A percentile compares a stretch with the other conserved stretches of the same genome.
Evolutionary conservation across 2,113 vertebrate genomes (phyloP).

Genomic region (Toxotes chatareus): DNA sequence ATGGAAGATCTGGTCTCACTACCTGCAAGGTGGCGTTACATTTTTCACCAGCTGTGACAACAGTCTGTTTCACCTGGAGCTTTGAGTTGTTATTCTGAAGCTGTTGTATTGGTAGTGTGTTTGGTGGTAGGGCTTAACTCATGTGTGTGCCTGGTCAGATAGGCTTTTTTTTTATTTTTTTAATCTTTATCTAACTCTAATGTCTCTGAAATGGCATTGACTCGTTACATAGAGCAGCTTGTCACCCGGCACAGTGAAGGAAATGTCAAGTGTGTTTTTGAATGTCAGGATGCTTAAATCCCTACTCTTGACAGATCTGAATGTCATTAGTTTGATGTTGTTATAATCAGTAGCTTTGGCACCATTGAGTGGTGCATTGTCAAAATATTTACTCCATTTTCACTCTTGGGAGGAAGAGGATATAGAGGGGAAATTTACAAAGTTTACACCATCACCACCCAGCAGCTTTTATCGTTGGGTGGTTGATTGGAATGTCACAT

Average conservation of each 20-base stretch:
- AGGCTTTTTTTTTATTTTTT: conserved; percentile 22
- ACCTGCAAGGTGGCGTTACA: neutral
- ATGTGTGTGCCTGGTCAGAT: conserved; percentile 12
- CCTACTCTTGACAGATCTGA: conserved; percentile 25
- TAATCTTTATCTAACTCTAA: conserved; percentile 14
- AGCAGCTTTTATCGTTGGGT: conserved; percentile 39
- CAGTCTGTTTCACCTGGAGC: neutral
- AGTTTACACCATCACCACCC: conserved; percentile 28
- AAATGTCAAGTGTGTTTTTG: conserved; percentile 62
- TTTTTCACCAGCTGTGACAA: neutral
- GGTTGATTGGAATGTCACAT: conserved; percentile 63
- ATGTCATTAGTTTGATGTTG: conserved; percentile 31
- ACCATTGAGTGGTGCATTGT: conserved; percentile 1
- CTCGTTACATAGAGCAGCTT: conserved; percentile 37
- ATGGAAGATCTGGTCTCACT: neutral
- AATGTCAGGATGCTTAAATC: conserved; percentile 56
- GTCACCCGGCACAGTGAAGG: conserved; percentile 12
- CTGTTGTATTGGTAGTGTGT: neutral
- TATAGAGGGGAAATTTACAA: conserved; percentile 10
- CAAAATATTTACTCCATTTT: conserved; percentile 31
- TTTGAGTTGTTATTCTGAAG: neutral
- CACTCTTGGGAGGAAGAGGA: neutral
- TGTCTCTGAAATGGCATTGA: conserved; percentile 36
- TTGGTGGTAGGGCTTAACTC: neutral
- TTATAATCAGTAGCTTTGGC: conserved; percentile 29